These are phyloP conservation scores for Apantesis nais DNA, from an alignment of 2,888 invertebrate genomes.

Conservation along the genomic window DNA sequence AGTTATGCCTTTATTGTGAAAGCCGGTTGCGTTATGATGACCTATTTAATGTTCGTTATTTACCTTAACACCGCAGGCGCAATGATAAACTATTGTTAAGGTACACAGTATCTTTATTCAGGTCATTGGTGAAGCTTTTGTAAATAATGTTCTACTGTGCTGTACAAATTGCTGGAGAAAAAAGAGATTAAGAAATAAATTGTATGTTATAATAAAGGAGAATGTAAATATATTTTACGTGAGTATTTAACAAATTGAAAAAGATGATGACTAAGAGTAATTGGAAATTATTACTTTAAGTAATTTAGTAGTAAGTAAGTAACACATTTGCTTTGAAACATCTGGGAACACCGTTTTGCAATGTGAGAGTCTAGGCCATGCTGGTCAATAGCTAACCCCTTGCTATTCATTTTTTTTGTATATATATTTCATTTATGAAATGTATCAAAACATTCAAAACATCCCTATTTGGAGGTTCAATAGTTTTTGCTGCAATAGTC, in stretches of 20 bases:
- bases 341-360: neutral
- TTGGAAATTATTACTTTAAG: neutral
- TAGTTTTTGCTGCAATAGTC: too few relatives aligned
- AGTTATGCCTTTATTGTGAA: slow-evolving; percentile 19
- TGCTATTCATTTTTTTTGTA: neutral
- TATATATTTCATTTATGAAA: neutral
- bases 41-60: slow-evolving; percentile 53
- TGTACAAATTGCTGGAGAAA: neutral
- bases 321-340: too few relatives aligned
- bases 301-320: neutral
- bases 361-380: neutral
- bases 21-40: slow-evolving; percentile 38
- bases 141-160: slow-evolving; percentile 9
- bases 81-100: slow-evolving; percentile 46
- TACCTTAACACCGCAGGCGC: slow-evolving; percentile 53
- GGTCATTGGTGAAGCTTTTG: slow-evolving; percentile 33
- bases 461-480: neutral
- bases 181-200: neutral
- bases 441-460: neutral
- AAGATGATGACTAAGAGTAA: too few relatives aligned
- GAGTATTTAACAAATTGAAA: neutral
- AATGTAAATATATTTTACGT: neutral
- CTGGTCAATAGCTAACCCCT: neutral
- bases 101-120: slow-evolving; percentile 29
- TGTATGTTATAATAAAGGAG: neutral